Percentiles rank a stretch among this genome's conserved stretches.
phyloP scores from a whole-genome alignment of 2,888 invertebrate genomes.

The Stramonita haemastoma region DNA sequence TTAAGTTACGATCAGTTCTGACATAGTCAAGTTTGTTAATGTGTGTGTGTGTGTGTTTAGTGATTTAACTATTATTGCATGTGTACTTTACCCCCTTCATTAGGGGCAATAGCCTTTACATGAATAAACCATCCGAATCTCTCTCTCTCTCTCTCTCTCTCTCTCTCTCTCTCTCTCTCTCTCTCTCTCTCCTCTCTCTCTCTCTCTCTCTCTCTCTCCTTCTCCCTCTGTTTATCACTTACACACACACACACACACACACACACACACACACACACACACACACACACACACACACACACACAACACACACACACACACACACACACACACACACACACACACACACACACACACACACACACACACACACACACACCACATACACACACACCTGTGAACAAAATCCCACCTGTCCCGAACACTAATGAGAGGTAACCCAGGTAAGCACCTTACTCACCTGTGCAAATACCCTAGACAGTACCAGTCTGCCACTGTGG shows the following conservation, averaged over 20 bases:
- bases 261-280: slow-evolving; percentile 6
- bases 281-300: slow-evolving; percentile 10
- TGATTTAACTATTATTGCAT: too few species aligned
- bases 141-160: slow-evolving; percentile 8
- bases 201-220: not conserved
- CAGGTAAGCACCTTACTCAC: too few species aligned
- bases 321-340: not conserved
- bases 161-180: slow-evolving; percentile 3
- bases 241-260: slow-evolving; percentile 19
- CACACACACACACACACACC: slow-evolving; percentile 30
- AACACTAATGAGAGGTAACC: too few species aligned
- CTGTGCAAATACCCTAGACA: too few species aligned
- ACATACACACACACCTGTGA: not conserved
- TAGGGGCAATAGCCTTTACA: too few species aligned
- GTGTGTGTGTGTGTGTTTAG: too few species aligned
- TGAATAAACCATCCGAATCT: too few species aligned
- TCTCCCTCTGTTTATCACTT: not conserved
- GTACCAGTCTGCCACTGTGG: too few species aligned
- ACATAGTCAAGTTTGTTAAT: too few species aligned
- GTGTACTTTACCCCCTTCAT: too few species aligned
- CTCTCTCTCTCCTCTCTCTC: not conserved
- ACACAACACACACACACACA: not conserved
- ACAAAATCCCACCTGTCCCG: too few species aligned
- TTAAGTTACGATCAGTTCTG: too few species aligned
- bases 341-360: slow-evolving; percentile 30